phyloP scores from a whole-genome alignment of 2,113 vertebrate species.

The Diadophis punctatus region DNA sequence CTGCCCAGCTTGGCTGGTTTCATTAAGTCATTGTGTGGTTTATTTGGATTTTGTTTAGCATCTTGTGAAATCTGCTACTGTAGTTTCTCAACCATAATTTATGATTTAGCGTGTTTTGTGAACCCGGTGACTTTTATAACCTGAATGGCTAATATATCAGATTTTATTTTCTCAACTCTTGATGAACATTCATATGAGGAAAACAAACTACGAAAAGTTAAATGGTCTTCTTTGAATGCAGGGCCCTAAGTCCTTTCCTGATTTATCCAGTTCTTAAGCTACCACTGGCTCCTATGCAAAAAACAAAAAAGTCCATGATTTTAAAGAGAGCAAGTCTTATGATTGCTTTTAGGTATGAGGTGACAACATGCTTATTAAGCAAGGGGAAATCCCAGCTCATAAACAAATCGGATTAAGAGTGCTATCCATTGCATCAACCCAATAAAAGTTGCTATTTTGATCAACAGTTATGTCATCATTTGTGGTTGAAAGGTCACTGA shows the following conservation, averaged over 20 bases:
- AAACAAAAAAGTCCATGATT: constrained; percentile 6
- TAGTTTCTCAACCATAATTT: neutral
- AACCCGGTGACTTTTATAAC: neutral
- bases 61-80: neutral
- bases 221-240: neutral
- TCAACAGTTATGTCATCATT: neutral
- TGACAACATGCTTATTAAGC: neutral
- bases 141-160: neutral
- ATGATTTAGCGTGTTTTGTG: neutral
- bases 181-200: neutral
- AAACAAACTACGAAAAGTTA: neutral
- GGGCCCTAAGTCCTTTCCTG: neutral
- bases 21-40: neutral
- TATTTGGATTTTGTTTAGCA: neutral
- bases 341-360: neutral
- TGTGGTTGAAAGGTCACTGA: constrained; percentile 9
- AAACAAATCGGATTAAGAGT: neutral
- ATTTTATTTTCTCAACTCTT: neutral
- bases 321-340: constrained; percentile 10
- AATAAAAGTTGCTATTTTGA: neutral
- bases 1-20: neutral
- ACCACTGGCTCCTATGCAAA: neutral
- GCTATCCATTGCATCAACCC: constrained; percentile 3
- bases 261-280: neutral
- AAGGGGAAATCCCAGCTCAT: constrained; percentile 4